These are phyloP conservation scores for Erebia palarica DNA, from an alignment of 2,888 invertebrate genomes.

Conservation along the genomic window DNA sequence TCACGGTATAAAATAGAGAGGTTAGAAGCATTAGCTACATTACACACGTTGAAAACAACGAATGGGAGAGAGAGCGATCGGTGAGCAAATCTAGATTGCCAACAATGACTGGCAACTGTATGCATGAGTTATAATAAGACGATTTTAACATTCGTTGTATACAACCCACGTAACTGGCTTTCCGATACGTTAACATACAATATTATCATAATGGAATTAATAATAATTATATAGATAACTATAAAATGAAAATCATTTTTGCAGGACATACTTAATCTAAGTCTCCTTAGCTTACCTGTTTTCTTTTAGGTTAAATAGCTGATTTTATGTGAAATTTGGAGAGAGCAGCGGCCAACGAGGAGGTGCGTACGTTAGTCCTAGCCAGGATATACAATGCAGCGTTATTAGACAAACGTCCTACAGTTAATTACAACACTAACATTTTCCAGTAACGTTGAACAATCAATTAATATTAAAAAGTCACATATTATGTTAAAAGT, in stretches of 20 bases:
- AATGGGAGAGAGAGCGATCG: constrained; percentile 28
- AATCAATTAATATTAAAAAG: background rate
- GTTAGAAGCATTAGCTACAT: constrained; percentile 20
- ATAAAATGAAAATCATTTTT: constrained; percentile 73
- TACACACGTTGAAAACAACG: constrained; percentile 24
- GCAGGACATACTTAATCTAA: constrained; percentile 59
- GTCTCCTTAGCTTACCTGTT: constrained; percentile 69
- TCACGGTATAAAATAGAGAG: background rate
- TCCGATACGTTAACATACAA: constrained; percentile 42
- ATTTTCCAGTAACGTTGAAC: too few species aligned
- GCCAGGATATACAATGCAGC: constrained; percentile 26
- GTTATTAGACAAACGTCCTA: background rate
- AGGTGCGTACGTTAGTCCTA: constrained; percentile 43
- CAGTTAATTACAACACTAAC: background rate
- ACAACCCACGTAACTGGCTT: constrained; percentile 58
- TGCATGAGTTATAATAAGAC: constrained; percentile 19
- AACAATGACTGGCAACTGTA: constrained; percentile 30
- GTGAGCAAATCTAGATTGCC: constrained; percentile 42
- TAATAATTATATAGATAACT: constrained; percentile 46
- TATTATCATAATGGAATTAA: constrained; percentile 39
- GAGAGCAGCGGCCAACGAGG: constrained; percentile 53
- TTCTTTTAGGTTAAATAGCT: constrained; percentile 53
- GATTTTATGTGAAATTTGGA: constrained; percentile 38
- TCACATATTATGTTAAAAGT: background rate
- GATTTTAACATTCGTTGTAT: constrained; percentile 65